Base-by-base conservation (phyloP, 2,797 vertebrate species). In the Sphenodon punctatus region DNA sequence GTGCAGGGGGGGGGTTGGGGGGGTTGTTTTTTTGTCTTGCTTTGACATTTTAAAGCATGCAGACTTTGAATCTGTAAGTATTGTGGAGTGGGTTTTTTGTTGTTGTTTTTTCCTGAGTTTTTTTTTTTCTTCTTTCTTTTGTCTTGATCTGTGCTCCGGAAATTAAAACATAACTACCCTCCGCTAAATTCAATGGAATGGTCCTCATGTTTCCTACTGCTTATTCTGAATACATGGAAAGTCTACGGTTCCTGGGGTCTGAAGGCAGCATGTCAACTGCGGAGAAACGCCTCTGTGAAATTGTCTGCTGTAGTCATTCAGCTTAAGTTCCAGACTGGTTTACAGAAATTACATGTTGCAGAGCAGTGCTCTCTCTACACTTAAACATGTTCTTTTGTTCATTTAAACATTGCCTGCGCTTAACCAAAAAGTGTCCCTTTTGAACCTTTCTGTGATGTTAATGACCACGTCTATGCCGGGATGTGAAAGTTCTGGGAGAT, bases 31-130 rank as follows among this genome's bases (percentile, higher is more conserved):
- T 78, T 89, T 91, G 78, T 86, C 90, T 89, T 71, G 86, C 78
- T 88, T 86, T 84, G 67, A 7, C 86, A 43, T 82, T 82, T 84
- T 90, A 86, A 85, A 92, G 89, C 92, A 85, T 73, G 92, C 94
- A 94, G 94, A 92, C 80, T 74, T 86, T 71, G 85, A 86, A 76
- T 79, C 88, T 93, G 88, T 95, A 94, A 95, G 93, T 93, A 93
- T 87, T 92, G 91, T 94, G 90, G 86, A 53, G 45, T 46, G 58
- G 63, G 60, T 82, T 67, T 51, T 67, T 51, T 77, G 41, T 64
- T 7, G 63, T 87, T 27, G 85, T 45, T 82, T 65, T 84, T 78
- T 64, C 82, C n/a, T n/a, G n/a, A n/a, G n/a, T 69, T 39, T 69
- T 80, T 83, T 80, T 32, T 81, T 75, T 67, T 51, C 36, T 39